Evolutionary conservation across 2,888 invertebrate species (phyloP), one percentile per base, ranked within the genome.

Genomic region (Coecobrya sp.): DNA sequence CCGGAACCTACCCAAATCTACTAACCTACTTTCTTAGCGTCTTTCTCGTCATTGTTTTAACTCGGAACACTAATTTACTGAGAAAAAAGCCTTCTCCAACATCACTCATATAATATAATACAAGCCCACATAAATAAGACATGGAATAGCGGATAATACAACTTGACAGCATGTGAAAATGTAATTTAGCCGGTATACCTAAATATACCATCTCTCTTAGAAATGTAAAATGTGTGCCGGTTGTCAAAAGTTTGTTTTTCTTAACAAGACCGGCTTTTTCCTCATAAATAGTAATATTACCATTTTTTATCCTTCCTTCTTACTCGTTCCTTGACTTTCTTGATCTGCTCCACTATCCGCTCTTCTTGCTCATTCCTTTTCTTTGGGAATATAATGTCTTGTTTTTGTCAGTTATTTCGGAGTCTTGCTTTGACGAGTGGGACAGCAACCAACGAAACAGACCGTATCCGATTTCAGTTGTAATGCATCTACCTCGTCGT

Each of bases 391-490:
- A 11, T 45, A 11, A 79, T 81, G 86, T 86, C 86, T 86, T 91
- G 55, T 85, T 91, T 91, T 91, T 91, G 86, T 91, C 91, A 91
- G 91, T 55, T 91, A 86, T 86, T 91, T 91, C 86, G 91, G 70
- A 91, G 81, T 91, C 86, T 45, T 91, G 91, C 81, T 86, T 91
- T 91, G 76, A 79, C 22, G 91, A 91, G 22, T 22, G 91, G 91
- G 91, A 86, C 81, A 91, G 62, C 65, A 27, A 55, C 62, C 73
- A 90, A 86, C 79, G 76, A 85, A 62, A 85, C 62, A 42, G 65
- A 59, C 84, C 79, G 86, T 90, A 91, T 91, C 86, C 81, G 81
- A 86, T 91, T 86, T 91, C 91, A 91, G 68, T 81, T 86, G 91
- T 81, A 65, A 86, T 86, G 91, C 86, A 49, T 90, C 84, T 42